A percentile compares a stretch with the other conserved stretches of the same genome.
These are phyloP conservation scores for Oligia strigilis DNA, from an alignment of 2,888 invertebrate species.

Conservation along the genomic window DNA sequence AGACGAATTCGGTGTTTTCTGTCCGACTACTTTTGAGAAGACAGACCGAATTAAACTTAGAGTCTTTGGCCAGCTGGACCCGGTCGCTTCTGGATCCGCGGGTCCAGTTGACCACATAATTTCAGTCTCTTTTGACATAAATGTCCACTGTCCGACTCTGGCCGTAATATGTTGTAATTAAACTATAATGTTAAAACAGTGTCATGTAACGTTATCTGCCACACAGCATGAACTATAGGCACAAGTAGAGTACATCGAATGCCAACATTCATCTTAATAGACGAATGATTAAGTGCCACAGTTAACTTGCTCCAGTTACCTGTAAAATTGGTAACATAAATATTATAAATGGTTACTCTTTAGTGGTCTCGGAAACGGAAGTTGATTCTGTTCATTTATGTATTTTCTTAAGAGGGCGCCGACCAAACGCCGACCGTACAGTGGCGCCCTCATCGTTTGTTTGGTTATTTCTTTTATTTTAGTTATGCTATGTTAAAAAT, in stretches of 20 bases:
- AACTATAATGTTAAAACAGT: slow-evolving; percentile 23
- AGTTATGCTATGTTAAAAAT: neutral
- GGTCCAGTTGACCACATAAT: too few species aligned
- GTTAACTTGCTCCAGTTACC: slow-evolving; percentile 38
- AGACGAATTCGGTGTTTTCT: too few species aligned
- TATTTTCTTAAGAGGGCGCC: neutral
- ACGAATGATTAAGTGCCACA: slow-evolving; percentile 40
- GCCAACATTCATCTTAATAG: slow-evolving; percentile 56
- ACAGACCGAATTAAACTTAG: neutral
- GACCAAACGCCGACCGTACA: too few species aligned
- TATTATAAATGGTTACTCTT: slow-evolving; percentile 22
- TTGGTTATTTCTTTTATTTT: too few species aligned
- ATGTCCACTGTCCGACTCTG: neutral
- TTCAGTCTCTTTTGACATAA: neutral
- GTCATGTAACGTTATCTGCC: slow-evolving; percentile 28
- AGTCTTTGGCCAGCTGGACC: too few species aligned
- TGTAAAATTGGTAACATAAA: slow-evolving; percentile 41
- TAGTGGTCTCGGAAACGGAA: neutral
- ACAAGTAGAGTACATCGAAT: slow-evolving; percentile 36
- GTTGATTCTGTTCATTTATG: neutral
- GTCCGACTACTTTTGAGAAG: too few species aligned
- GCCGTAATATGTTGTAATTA: slow-evolving; percentile 7
- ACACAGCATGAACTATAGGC: slow-evolving; percentile 36
- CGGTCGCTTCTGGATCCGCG: too few species aligned
- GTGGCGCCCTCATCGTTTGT: too few species aligned